Percentiles rank a stretch among this genome's conserved stretches.
These are phyloP conservation scores for Anthonomus grandis DNA, from an alignment of 1,140 invertebrate species.

Conservation along the genomic window DNA sequence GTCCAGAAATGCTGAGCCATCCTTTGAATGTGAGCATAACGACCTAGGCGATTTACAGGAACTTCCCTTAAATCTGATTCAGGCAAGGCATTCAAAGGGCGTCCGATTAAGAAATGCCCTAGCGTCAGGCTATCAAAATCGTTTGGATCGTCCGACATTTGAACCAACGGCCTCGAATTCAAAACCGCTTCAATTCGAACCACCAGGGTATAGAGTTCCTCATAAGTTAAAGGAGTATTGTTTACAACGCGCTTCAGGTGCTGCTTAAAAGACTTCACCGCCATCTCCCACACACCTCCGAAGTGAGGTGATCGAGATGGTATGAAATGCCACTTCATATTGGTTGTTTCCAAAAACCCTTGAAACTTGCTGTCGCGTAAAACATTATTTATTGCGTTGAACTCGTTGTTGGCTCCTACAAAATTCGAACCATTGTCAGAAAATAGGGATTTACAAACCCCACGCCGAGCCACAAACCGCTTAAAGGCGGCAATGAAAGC, in stretches of 20 bases:
- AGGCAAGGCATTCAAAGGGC: too few relatives aligned
- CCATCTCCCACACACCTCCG: constrained; percentile 29
- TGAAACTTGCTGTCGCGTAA: neutral
- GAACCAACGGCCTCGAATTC: too few relatives aligned
- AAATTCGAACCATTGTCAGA: constrained; percentile 26
- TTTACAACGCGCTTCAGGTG: constrained; percentile 27
- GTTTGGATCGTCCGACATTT: too few relatives aligned
- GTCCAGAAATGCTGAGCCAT: too few relatives aligned
- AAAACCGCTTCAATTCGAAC: too few relatives aligned
- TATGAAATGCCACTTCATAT: constrained; percentile 33
- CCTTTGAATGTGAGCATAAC: too few relatives aligned
- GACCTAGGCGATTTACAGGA: too few relatives aligned
- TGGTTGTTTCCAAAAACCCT: neutral
- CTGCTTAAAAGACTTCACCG: neutral
- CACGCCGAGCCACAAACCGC: constrained; percentile 11
- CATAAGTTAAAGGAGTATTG: neutral
- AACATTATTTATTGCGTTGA: constrained; percentile 2
- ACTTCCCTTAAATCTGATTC: too few relatives aligned
- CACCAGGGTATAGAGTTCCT: constrained; percentile 3
- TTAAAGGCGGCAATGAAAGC: neutral
- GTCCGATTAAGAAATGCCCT: too few relatives aligned
- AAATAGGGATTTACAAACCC: constrained; percentile 4
- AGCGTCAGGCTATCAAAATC: too few relatives aligned
- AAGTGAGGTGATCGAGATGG: constrained; percentile 25
- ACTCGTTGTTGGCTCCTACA: constrained; percentile 16